Conservation (phyloP, 2,797 vertebrate genomes). For the Rhyacichthys aspro region DNA sequence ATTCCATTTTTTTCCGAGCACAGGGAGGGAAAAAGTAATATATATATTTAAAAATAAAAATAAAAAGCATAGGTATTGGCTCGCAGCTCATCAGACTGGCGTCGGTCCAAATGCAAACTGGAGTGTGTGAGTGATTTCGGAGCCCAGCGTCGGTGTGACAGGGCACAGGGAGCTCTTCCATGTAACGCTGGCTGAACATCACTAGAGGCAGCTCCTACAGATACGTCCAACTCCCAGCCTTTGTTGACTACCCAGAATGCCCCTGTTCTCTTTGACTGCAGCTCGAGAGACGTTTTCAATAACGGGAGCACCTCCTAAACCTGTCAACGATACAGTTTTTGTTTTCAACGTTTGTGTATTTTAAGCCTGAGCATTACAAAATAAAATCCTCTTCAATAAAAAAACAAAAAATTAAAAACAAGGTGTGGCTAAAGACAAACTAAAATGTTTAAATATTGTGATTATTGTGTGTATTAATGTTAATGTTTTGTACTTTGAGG, state of each 20-base stretch:
- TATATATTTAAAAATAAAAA: slow-evolving; percentile 5
- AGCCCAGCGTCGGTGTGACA: slow-evolving; percentile 50
- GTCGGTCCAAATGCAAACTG: slow-evolving; percentile 54
- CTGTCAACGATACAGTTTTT: slow-evolving; percentile 26
- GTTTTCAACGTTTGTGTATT: neutral
- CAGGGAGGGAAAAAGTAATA: neutral
- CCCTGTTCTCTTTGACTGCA: slow-evolving; percentile 53
- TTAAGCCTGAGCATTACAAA: neutral
- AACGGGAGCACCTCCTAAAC: slow-evolving; percentile 24
- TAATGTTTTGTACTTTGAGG: too few relatives aligned
- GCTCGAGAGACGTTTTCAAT: slow-evolving; percentile 50
- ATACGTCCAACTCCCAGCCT: slow-evolving; percentile 53
- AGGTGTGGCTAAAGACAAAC: too few relatives aligned
- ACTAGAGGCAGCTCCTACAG: slow-evolving; percentile 48
- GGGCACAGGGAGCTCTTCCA: slow-evolving; percentile 62
- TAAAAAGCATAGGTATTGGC: slow-evolving; percentile 15
- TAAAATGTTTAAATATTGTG: too few relatives aligned
- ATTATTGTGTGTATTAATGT: too few relatives aligned
- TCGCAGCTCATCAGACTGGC: slow-evolving; percentile 63
- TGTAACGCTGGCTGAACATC: slow-evolving; percentile 60
- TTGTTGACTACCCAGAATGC: slow-evolving; percentile 63
- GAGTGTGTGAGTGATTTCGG: slow-evolving; percentile 52
- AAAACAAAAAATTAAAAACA: too few relatives aligned
- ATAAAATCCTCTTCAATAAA: too few relatives aligned
- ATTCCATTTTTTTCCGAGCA: too few relatives aligned